These are phyloP conservation scores for Zygothrica quintamaculata DNA, from an alignment of 2,888 invertebrate species.

Conservation along the genomic window DNA sequence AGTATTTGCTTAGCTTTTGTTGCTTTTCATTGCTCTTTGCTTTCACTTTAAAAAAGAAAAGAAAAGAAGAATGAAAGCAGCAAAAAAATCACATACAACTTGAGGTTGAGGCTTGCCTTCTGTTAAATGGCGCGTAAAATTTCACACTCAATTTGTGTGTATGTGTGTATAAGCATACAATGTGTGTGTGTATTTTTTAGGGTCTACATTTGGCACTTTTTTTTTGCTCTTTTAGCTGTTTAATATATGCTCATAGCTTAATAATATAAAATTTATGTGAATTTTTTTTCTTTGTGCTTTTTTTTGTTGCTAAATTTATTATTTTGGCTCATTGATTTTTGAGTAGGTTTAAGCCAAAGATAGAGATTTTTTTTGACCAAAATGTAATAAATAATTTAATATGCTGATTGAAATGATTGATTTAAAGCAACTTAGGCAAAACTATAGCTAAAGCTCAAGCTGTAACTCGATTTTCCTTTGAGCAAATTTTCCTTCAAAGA, in stretches of 20 bases:
- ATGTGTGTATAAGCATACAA: constrained; percentile 10
- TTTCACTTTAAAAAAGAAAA: constrained; percentile 55
- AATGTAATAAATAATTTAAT: constrained; percentile 36
- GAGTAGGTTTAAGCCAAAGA: background rate
- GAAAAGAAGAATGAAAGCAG: too few species aligned
- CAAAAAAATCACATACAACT: constrained; percentile 37
- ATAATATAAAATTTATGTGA: constrained; percentile 70
- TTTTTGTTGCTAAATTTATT: constrained; percentile 24
- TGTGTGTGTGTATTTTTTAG: constrained; percentile 21
- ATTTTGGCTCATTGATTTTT: constrained; percentile 30
- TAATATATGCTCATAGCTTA: constrained; percentile 54
- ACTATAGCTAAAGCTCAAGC: too few species aligned
- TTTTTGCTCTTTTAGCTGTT: constrained; percentile 31
- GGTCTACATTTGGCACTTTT: constrained; percentile 28
- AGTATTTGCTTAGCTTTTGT: constrained; percentile 4
- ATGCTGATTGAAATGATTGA: constrained; percentile 19
- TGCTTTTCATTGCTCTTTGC: constrained; percentile 10
- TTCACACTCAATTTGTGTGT: constrained; percentile 73
- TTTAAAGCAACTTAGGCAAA: too few species aligned
- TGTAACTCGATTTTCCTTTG: too few species aligned
- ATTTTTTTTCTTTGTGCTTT: constrained; percentile 28
- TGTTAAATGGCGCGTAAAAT: constrained; percentile 75
- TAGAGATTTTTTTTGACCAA: background rate
- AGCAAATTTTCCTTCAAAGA: too few species aligned
- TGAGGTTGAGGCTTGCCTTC: constrained; percentile 31